These are phyloP conservation scores for Harpagifer antarcticus DNA, from an alignment of 2,797 vertebrate genomes.

Conservation along the genomic window DNA sequence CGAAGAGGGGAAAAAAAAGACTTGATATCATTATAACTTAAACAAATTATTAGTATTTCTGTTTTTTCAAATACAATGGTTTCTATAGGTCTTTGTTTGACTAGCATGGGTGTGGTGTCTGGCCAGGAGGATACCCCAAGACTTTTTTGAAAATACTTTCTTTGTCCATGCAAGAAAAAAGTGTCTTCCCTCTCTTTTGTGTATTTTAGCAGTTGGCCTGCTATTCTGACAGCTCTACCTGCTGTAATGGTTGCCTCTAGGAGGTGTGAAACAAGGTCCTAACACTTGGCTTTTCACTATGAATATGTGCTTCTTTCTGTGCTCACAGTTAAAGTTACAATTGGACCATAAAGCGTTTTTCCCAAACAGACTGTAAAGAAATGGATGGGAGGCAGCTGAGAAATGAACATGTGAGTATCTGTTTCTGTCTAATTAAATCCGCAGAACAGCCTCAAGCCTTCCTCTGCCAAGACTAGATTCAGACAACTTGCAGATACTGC, in stretches of 20 bases:
- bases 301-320: constrained; percentile 77
- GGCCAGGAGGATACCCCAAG: constrained; percentile 46
- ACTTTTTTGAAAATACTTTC: constrained; percentile 61
- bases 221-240: constrained; percentile 81
- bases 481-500: constrained; percentile 58
- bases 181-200: constrained; percentile 68
- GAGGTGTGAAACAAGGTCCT: constrained; percentile 83
- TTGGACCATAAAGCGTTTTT: constrained; percentile 82
- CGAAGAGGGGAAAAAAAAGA: not conserved
- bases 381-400: constrained; percentile 86
- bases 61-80: constrained; percentile 6
- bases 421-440: constrained; percentile 91
- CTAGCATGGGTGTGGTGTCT: constrained; percentile 53
- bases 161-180: constrained; percentile 58
- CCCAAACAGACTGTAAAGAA: constrained; percentile 83
- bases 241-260: constrained; percentile 81
- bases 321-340: constrained; percentile 85
- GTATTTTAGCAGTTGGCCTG: constrained; percentile 76
- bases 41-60: not conserved
- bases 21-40: not conserved
- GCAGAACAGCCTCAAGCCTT: constrained; percentile 83
- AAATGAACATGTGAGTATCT: constrained; percentile 89
- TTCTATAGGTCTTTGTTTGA: constrained; percentile 40
- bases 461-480: constrained; percentile 78
- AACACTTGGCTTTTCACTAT: constrained; percentile 81